Evolutionary conservation across 2,888 invertebrate species (phyloP), one percentile per base, ranked within the genome.

Genomic region (Agrotis exclamationis): DNA sequence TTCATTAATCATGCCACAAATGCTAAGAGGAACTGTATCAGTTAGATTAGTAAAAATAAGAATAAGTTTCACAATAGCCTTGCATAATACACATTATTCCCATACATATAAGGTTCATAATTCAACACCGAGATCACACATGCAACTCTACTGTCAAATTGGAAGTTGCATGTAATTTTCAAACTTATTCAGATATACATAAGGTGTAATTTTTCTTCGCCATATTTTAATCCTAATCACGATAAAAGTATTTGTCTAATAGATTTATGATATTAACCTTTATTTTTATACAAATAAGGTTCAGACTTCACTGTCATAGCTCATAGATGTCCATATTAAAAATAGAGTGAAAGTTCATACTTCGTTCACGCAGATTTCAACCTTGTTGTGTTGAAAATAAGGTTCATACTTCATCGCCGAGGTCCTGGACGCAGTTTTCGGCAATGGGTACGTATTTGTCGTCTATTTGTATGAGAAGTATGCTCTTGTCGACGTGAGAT

Each of bases 401-500:
- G 51, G 79, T 86, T 91, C 88, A 96, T 18, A 97, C 97, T 91
- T 98, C 98, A 68, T 97, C 97, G 65, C 97, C 97, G 74, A 98
- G 94, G 92, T 98, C 97, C 80, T 98, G 97, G 9, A 99, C 98
- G 74, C 99, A 99, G 88, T 97, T 97, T 92, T 99, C 99, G 0
- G 98, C 98, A 64, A 99, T 98, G 20, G 99, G 99, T 76, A 99
- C 99, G 93, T 97, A 99, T 88, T 97, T 98, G 87, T 99, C 99
- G 20, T 98, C 99, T 59, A 99, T 98, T 93, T 99, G 98, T n/a
- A 99, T 97, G 20, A 99, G 97, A 22, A 99, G 96, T 74, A 99
- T 98, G 64, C 98, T 98, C 87, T 98, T 98, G 94, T 99, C 99
- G 20, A 99, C 98, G 92, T 99, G 99, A 6, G 99, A 99, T 22